Evolutionary conservation across 2,797 vertebrate species (phyloP), one percentile per base, ranked within the genome.

Genomic region (Fistularia tabacaria): DNA sequence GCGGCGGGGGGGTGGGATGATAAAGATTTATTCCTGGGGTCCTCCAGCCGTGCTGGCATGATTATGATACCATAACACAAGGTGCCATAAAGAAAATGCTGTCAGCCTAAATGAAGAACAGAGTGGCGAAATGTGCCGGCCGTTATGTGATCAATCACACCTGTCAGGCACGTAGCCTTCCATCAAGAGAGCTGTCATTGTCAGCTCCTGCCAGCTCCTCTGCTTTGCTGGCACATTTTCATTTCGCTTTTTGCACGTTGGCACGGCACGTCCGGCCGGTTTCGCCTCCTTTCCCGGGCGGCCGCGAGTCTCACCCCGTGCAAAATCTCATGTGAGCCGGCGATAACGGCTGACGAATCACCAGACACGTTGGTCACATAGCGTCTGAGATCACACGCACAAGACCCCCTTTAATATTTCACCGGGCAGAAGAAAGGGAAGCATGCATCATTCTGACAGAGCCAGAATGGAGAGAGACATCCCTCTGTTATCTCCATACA

Each of bases 51-150:
- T 75, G 7, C 52, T 43, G 71, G 54, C 62, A 59, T 77, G 82
- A 86, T 86, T 83, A 85, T 85, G 83, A 84, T 82, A 78, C 66
- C 85, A 83, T 78, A 86, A 86, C 85, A 86, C 83, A 66, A 79
- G 73, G 73, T 60, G 80, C 80, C 79, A 81, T 84, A 84, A 85
- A 86, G 81, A 80, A 83, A 84, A 80, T 48, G 66, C 73, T 85
- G 83, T 86, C 86, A 81, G 64, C 79, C 79, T 81, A 76, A 86
- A 87, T 85, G 83, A 88, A 68, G 64, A 85, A 74, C 66, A 54
- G 77, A 78, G 72, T 7, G 36, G 51, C 14, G 60, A 71, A 76
- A 81, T 76, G 69, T 75, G 74, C 66, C 59, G 3, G 25, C 69
- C 72, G 57, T 77, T 60, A 77, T 60, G 74, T 64, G 55, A 87